Evolutionary conservation across 2,888 invertebrate genomes (phyloP).

Genomic region (Diplazon laetatorius): DNA sequence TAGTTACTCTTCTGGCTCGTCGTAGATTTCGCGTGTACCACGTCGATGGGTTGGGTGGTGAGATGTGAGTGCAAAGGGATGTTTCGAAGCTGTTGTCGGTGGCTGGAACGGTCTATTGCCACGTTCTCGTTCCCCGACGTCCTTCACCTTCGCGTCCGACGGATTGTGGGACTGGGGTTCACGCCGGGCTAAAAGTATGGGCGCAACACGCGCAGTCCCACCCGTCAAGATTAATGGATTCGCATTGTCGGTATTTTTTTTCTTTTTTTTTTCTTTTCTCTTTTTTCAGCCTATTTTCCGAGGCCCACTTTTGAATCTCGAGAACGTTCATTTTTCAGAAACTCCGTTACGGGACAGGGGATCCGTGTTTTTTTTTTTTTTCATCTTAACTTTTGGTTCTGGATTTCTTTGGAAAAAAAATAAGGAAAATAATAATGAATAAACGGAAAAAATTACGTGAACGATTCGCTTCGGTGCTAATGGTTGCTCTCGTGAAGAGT

Average conservation of each 20-base stretch:
- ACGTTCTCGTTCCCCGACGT: constrained; percentile 52
- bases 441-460: constrained; percentile 78
- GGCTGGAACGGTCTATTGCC: constrained; percentile 43
- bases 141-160: constrained; percentile 26
- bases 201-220: constrained; percentile 67
- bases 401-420: constrained; percentile 2
- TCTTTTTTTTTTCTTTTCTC: too few species aligned
- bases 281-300: constrained; percentile 82
- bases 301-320: constrained; percentile 80
- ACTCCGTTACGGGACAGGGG: constrained; percentile 73
- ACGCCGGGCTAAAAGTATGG: constrained; percentile 49
- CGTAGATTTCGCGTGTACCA: constrained; percentile 15
- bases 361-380: constrained; percentile 42
- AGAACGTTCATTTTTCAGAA: constrained; percentile 81
- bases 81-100: constrained; percentile 65
- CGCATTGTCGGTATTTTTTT: constrained; percentile 82
- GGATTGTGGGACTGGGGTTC: constrained; percentile 36
- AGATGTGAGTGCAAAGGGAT: constrained; percentile 80
- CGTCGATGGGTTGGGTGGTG: constrained; percentile 1
- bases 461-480: constrained; percentile 78
- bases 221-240: constrained; percentile 82
- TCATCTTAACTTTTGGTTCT: constrained; percentile 27
- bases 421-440: too few species aligned
- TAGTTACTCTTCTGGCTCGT: constrained; percentile 14
- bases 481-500: constrained; percentile 78